A percentile compares a stretch with the other conserved stretches of the same genome.
These are phyloP conservation scores for Ispidina lecontei DNA, from an alignment of 2,797 vertebrate species.

Conservation along the genomic window DNA sequence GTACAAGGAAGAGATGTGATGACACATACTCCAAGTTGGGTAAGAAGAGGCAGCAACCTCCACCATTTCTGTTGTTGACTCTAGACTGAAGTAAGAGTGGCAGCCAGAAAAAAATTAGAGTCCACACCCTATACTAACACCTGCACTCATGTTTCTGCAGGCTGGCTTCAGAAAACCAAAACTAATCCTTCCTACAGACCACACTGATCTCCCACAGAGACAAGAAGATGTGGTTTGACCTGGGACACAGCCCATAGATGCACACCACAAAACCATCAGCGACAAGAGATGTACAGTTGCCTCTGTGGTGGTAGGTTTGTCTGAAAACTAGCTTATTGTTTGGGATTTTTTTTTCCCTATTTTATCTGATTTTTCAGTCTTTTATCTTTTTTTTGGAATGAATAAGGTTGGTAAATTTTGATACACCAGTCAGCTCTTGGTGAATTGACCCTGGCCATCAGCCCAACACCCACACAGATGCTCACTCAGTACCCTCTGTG, in stretches of 20 bases:
- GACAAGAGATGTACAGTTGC: background rate
- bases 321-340: background rate
- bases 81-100: background rate
- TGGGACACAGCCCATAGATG: background rate
- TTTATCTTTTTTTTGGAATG: background rate
- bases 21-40: rapidly evolving
- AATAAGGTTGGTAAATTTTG: background rate
- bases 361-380: background rate
- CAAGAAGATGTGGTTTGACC: background rate
- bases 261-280: background rate
- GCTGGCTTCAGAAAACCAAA: background rate
- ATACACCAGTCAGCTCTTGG: background rate
- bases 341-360: background rate
- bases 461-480: background rate
- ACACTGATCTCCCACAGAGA: background rate
- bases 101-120: background rate
- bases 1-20: background rate
- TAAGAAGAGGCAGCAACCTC: background rate
- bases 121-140: background rate
- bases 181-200: background rate
- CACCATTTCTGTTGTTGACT: background rate
- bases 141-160: background rate
- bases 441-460: background rate
- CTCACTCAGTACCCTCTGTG: background rate
- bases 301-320: background rate